Conservation (phyloP, 1,140 invertebrate species). For the Drosophila fuyamai region DNA sequence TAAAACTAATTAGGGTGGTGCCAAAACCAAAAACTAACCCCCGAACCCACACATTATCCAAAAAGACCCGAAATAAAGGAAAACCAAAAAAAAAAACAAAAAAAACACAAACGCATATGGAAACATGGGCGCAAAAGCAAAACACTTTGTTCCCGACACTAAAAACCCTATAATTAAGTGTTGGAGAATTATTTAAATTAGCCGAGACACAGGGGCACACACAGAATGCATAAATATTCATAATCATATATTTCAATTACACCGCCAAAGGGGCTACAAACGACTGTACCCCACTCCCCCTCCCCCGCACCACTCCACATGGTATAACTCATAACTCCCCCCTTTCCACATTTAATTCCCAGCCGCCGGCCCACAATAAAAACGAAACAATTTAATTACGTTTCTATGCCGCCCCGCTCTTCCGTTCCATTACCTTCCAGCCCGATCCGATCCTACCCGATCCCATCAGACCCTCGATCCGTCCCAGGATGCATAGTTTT, state of each 20-base stretch:
- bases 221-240: constrained; percentile 81
- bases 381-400: constrained; percentile 80
- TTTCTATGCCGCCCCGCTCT: constrained; percentile 53
- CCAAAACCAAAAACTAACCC: constrained; percentile 40
- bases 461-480: constrained; percentile 10
- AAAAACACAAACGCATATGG: not conserved
- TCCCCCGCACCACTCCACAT: not conserved
- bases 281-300: constrained; percentile 10
- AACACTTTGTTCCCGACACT: constrained; percentile 69
- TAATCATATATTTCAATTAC: constrained; percentile 85
- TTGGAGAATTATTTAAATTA: constrained; percentile 78
- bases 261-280: constrained; percentile 39
- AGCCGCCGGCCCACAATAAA: constrained; percentile 61
- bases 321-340: constrained; percentile 6
- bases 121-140: constrained; percentile 47
- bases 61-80: not conserved
- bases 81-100: constrained; percentile 2
- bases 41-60: constrained; percentile 1
- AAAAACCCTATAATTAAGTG: constrained; percentile 74
- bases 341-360: constrained; percentile 13
- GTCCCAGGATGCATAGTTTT: constrained; percentile 51
- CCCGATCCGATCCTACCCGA: constrained; percentile 10
- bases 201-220: constrained; percentile 19
- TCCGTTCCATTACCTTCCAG: not conserved
- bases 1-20: constrained; percentile 68